Percentiles rank a stretch among this genome's conserved stretches.
These are phyloP conservation scores for Itoplectis maculator DNA, from an alignment of 2,888 invertebrate species.

Conservation along the genomic window DNA sequence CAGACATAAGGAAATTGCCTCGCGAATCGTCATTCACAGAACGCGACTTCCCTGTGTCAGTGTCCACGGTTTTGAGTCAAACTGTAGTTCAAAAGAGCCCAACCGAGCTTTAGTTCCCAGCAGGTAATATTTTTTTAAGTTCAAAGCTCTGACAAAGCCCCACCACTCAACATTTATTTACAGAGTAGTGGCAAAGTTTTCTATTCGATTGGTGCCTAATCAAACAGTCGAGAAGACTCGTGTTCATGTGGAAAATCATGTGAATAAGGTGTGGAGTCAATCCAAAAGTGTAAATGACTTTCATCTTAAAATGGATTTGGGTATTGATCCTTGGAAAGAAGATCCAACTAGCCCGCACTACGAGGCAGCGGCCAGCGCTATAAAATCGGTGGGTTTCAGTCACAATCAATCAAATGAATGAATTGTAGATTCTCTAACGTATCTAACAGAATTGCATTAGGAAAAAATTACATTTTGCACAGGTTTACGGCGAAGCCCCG, in stretches of 20 bases:
- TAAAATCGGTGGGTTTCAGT: slow-evolving; percentile 65
- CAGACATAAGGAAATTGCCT: slow-evolving; percentile 70
- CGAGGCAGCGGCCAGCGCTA: slow-evolving; percentile 70
- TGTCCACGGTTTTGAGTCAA: slow-evolving; percentile 70
- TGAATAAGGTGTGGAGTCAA: slow-evolving; percentile 67
- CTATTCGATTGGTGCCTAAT: slow-evolving; percentile 71
- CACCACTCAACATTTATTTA: neutral
- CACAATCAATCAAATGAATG: neutral
- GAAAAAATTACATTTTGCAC: neutral
- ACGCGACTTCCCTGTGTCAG: slow-evolving; percentile 70
- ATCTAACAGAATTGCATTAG: neutral
- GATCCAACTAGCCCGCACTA: slow-evolving; percentile 71
- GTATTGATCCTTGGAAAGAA: slow-evolving; percentile 73
- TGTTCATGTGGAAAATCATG: slow-evolving; percentile 67
- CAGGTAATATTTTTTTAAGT: slow-evolving; percentile 58
- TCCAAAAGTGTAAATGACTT: slow-evolving; percentile 69
- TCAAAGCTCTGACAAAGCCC: slow-evolving; percentile 12
- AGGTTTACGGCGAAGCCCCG: slow-evolving; percentile 71
- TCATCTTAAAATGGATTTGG: slow-evolving; percentile 68
- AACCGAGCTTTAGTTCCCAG: slow-evolving; percentile 54
- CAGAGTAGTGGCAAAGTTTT: slow-evolving; percentile 71
- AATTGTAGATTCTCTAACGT: neutral
- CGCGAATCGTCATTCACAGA: slow-evolving; percentile 71
- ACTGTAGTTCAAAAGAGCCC: slow-evolving; percentile 44
- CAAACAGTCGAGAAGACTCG: slow-evolving; percentile 67